Conservation (phyloP, 2,888 invertebrate genomes). For the Tupiocoris notatus region DNA sequence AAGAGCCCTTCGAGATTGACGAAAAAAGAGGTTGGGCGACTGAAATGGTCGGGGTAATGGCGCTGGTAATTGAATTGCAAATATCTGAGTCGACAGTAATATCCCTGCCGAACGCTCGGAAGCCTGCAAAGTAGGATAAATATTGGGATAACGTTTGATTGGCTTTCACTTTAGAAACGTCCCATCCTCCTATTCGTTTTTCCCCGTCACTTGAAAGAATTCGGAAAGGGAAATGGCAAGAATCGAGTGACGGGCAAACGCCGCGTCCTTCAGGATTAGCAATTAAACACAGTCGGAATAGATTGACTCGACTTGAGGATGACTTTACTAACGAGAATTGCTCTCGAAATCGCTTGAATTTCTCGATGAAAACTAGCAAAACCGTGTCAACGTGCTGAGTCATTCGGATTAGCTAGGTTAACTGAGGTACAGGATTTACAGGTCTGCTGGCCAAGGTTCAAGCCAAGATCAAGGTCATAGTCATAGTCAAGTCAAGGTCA, state of each 20-base stretch:
- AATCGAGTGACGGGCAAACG: neutral
- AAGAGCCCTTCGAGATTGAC: neutral
- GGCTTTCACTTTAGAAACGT: conserved; percentile 20
- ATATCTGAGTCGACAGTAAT: conserved; percentile 35
- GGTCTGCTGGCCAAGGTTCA: too few relatives aligned
- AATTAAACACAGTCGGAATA: neutral
- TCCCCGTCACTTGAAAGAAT: neutral
- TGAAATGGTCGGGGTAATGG: conserved; percentile 12
- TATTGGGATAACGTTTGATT: conserved; percentile 35
- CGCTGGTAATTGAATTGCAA: conserved; percentile 36
- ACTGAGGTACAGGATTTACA: too few relatives aligned
- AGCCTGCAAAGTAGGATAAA: conserved; percentile 24
- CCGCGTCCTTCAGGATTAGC: neutral
- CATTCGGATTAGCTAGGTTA: too few relatives aligned
- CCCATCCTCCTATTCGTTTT: neutral
- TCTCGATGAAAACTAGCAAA: too few relatives aligned
- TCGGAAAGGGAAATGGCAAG: neutral
- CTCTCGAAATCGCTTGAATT: too few relatives aligned
- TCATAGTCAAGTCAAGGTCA: too few relatives aligned
- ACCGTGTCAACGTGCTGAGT: too few relatives aligned
- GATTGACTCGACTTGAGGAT: neutral
- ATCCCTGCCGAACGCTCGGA: conserved; percentile 9
- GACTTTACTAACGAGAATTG: neutral
- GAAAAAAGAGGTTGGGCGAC: neutral
- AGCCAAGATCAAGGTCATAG: too few relatives aligned